Base-by-base conservation (phyloP, 2,888 invertebrate species). In the Poecilus cupreus region DNA sequence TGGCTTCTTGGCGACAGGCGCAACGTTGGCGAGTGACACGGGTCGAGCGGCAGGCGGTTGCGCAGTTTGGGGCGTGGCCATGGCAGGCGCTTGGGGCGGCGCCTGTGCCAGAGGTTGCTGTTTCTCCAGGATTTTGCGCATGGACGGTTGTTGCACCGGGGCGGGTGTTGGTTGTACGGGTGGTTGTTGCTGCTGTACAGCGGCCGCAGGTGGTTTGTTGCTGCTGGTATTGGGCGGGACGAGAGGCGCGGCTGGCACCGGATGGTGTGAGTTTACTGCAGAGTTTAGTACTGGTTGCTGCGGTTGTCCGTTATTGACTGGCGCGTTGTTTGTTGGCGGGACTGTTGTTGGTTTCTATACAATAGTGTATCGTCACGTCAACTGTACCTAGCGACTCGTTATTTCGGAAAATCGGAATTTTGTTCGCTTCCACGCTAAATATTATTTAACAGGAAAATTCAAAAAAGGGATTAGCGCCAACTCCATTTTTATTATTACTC, bases 1-100 rank as follows among this genome's bases (percentile, higher is more conserved):
- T 72, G 85, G 86, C 24, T 85, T 83, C 85, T 87, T 87, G 26
- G 87, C 85, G 16, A 90, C 86, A 89, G 91, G 84, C 88, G 89
- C 80, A 89, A 86, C 85, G 86, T 85, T 91, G 88, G 76, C 87
- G 43, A 87, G 90, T 89, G 82, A 86, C 54, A 74, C 86, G 70
- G 86, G 84, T n/a, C 84, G 83, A 8, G 81, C 43, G 6, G 46
- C 54, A n/a, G 70, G 70, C n/a, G 80, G 72, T 39, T 80, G 80
- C 3, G 68, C 13, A 6, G 13, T 77, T 68, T 81, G 83, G 10
- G 77, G 77, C 37, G 74, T 81, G 22, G 79, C 81, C 32, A 80
- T 83, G 74, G 82, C 43, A 81, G 84, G 70, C 39, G 83, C 79
- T 74, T 82, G 83, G 13, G 72, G 80, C 54, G 80, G 77, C 20